Conservation (phyloP, 2,888 invertebrate genomes). For the Sussaba pulchella region DNA sequence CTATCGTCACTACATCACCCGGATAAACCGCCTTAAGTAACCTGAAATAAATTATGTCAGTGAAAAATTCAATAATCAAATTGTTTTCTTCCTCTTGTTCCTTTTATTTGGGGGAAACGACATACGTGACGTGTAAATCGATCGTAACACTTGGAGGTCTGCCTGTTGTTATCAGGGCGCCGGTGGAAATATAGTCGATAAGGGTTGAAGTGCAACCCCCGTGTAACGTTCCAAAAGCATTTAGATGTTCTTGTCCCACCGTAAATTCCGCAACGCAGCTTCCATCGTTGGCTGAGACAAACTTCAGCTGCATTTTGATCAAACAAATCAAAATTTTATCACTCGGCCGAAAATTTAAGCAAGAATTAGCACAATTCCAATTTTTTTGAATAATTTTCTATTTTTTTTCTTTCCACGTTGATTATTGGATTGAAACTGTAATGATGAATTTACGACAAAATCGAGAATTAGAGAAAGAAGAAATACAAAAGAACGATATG, state of each 20-base stretch:
- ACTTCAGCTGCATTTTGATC: conserved; percentile 81
- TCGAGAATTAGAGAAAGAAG: too few relatives aligned
- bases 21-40: conserved; percentile 91
- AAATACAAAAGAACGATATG: too few relatives aligned
- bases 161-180: conserved; percentile 90
- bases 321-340: conserved; percentile 3
- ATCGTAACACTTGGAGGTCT: conserved; percentile 91
- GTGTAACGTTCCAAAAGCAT: conserved; percentile 91
- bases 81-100: too few relatives aligned
- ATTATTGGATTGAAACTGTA: too few relatives aligned
- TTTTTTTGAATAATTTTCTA: too few relatives aligned
- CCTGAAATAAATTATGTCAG: too few relatives aligned
- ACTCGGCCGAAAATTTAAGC: conserved; percentile 72
- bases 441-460: too few relatives aligned
- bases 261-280: conserved; percentile 91
- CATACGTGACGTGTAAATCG: conserved; percentile 92
- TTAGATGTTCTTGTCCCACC: conserved; percentile 91
- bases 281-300: conserved; percentile 88
- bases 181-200: conserved; percentile 91
- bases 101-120: too few relatives aligned
- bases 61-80: too few relatives aligned
- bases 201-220: conserved; percentile 94
- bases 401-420: too few relatives aligned
- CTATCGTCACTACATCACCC: conserved; percentile 92
- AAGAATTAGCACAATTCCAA: too few relatives aligned